These are phyloP conservation scores for Lethenteron camtschaticum DNA, from an alignment of 2,113 vertebrate genomes.

Conservation along the genomic window DNA sequence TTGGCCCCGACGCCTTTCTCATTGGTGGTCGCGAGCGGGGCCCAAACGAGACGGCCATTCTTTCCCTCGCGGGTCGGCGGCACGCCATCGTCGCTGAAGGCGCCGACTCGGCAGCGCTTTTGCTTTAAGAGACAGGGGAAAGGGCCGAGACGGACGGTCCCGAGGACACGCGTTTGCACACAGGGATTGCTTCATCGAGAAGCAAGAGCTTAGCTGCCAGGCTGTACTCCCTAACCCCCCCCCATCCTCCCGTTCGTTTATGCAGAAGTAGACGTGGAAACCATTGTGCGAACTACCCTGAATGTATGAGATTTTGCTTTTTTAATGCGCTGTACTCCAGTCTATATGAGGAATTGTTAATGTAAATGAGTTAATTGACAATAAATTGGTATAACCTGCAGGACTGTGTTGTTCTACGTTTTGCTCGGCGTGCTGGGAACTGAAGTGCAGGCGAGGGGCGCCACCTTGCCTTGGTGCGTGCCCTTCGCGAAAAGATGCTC, in stretches of 20 bases:
- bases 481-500: neutral
- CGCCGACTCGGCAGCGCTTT: too few species aligned
- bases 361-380: constrained; percentile 3
- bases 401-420: neutral
- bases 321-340: constrained; percentile 3
- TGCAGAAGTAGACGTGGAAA: neutral
- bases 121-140: neutral
- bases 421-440: neutral
- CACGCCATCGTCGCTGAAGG: too few species aligned
- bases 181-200: neutral
- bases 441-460: neutral
- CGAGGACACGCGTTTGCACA: neutral
- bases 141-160: neutral
- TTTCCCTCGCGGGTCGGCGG: too few species aligned
- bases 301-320: neutral
- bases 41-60: too few species aligned
- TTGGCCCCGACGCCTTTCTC: too few species aligned
- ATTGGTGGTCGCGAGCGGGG: too few species aligned
- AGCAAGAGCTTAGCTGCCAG: neutral
- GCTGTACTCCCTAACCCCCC: neutral
- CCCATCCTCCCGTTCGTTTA: neutral
- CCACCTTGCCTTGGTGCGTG: neutral
- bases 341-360: constrained; percentile 2
- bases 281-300: neutral
- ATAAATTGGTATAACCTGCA: constrained; percentile 6